Base-by-base conservation (phyloP, 2,888 invertebrate genomes). In the Tenodera sinensis region DNA sequence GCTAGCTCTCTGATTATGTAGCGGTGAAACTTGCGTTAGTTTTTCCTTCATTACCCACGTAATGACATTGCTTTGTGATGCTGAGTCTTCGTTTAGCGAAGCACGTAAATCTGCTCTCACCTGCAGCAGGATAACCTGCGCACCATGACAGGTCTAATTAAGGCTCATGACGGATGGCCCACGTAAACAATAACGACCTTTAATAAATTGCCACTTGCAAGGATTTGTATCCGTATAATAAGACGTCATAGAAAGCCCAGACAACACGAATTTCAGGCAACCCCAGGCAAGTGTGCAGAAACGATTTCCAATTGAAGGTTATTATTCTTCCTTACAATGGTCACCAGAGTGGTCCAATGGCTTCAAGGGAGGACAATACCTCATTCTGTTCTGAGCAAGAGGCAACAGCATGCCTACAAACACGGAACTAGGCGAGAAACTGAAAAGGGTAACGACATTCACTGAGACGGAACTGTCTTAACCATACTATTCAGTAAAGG, bases 111-210 rank as follows among this genome's bases (percentile, higher is more conserved):
- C 54, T 71, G 54, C 54, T 71, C 54, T 25, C 54, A 20, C 54
- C 54, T n/a, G n/a, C n/a, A n/a, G n/a, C n/a, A n/a, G n/a, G n/a
- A n/a, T n/a, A n/a, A n/a, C n/a, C n/a, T 71, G 54, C 34, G 27
- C 85, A 71, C 87, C 54, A 2, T 87, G 89, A 89, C 89, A 89
- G 89, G 84, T 89, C 89, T 89, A 87, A 89, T 89, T 89, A 87
- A 87, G 47, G 47, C 3, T 15, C 84, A 88, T 89, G 89, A 87
- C 89, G 87, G 83, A 87, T 89, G 84, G 87, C 89, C 88, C 89
- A 84, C 87, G 83, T 88, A 89, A 89, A 89, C 89, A 89, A 83
- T 83, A 89, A 89, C 87, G 89, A 87, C 84, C 89, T 81, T 42
- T 71, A 87, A 87, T 84, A 87, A 89, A 89, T 87, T 84, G 89